Evolutionary conservation across 2,888 invertebrate species (phyloP), one percentile per base, ranked within the genome.

Genomic region (Homarus gammarus): DNA sequence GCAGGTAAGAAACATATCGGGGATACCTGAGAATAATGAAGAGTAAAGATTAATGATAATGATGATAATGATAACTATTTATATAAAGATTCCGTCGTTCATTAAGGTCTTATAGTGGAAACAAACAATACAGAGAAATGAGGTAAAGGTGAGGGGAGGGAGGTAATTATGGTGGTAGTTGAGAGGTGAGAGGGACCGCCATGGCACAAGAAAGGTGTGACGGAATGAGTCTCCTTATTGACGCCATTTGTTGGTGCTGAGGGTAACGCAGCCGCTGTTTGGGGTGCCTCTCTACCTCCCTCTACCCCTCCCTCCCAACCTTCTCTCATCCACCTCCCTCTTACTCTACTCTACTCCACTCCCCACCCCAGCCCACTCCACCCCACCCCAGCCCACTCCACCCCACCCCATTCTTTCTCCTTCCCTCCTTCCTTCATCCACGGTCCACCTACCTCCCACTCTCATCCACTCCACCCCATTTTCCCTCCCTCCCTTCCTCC

Each of bases 241-340:
- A 44, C 31, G 44, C 77, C 27, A 77, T 77, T 77, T 77, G 77
- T 77, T 77, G 49, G 49, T 77, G 44, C 77, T 77, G 31, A 40
- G 31, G 3, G 27, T 31, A 44, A 44, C 6, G 77, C 44, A 40
- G 31, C 77, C 33, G n/a, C 40, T 38, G 3, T 36, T 38, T n/a
- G 5, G 6, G 12, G 22, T 40, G 27, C 44, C 82, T 56, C 61
- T 31, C 36, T 36, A 49, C 51, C 81, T 61, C 64, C n/a, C n/a
- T 56, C 61, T 31, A 31, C 51, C 81, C 56, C 56, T 15, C 36
- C 36, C n/a, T 64, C 82, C 38, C 68, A 64, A n/a, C 38, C 40
- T 27, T n/a, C 44, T 36, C 68, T 61, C 68, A 68, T 72, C 49
- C 44, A 44, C 44, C 70, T 83, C 72, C 51, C 83, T 72, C 51